Percentiles rank a stretch among this genome's conserved stretches.
Evolutionary conservation across 2,888 invertebrate species (phyloP).

Genomic region (Tetrapedia diversipes): DNA sequence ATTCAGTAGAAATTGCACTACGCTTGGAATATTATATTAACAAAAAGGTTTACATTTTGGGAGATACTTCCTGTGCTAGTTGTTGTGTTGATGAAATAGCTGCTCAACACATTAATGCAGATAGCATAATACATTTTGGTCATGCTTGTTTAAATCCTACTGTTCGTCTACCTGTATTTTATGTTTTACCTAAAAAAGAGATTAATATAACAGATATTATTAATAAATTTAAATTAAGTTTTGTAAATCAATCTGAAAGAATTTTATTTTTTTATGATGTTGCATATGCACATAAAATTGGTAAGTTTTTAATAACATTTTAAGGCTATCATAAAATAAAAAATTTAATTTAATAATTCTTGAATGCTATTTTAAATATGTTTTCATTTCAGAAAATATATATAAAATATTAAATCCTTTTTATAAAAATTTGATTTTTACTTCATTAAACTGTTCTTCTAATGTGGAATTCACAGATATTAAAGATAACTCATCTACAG

Average conservation of each 20-base stretch:
- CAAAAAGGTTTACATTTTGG: constrained; percentile 91
- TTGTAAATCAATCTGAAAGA: constrained; percentile 79
- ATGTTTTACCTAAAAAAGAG: constrained; percentile 87
- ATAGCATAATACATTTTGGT: constrained; percentile 96
- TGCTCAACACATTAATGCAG: constrained; percentile 93
- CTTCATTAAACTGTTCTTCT: constrained; percentile 73
- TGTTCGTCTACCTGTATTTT: constrained; percentile 89
- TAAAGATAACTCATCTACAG: constrained; percentile 43
- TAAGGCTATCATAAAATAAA: not conserved
- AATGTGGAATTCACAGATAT: constrained; percentile 69
- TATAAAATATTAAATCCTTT: constrained; percentile 61
- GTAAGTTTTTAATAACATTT: constrained; percentile 78
- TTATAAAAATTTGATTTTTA: constrained; percentile 67
- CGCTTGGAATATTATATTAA: constrained; percentile 83
- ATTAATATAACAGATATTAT: constrained; percentile 84
- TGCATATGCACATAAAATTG: constrained; percentile 86
- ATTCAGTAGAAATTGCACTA: constrained; percentile 87
- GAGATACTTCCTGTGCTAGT: constrained; percentile 96
- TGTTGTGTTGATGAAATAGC: constrained; percentile 96
- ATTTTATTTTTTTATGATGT: constrained; percentile 88
- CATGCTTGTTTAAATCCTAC: constrained; percentile 91
- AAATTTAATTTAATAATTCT: constrained; percentile 4
- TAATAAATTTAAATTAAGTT: constrained; percentile 76
- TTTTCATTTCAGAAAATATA: constrained; percentile 68
- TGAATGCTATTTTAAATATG: constrained; percentile 9